These are phyloP conservation scores for Drosophila sp. DNA, from an alignment of 1,140 invertebrate species.

Conservation along the genomic window DNA sequence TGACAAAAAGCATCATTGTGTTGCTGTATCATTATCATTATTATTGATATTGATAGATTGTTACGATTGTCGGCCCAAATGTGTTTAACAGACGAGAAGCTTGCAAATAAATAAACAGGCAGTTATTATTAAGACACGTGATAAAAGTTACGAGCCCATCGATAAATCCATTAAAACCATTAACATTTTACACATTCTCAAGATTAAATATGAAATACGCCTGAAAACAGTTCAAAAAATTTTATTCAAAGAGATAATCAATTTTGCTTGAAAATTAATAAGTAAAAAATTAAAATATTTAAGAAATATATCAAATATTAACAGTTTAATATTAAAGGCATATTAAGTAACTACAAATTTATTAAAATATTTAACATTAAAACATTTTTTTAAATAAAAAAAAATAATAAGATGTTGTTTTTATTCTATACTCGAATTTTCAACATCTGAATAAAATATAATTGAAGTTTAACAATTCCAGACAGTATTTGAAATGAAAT, in stretches of 20 bases:
- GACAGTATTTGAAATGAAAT: background rate
- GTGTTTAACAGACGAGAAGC: background rate
- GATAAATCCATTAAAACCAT: constrained; percentile 28
- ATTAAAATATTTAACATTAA: too few species aligned
- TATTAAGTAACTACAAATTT: too few species aligned
- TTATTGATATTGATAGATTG: constrained; percentile 4
- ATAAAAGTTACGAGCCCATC: constrained; percentile 8
- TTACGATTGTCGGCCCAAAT: background rate
- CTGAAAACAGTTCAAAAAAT: background rate
- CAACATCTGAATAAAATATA: too few species aligned
- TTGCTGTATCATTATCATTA: constrained; percentile 2
- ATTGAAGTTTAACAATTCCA: too few species aligned
- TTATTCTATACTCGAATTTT: too few species aligned
- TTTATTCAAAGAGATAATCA: background rate
- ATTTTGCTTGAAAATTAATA: too few species aligned
- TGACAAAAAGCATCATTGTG: background rate
- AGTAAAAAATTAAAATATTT: too few species aligned
- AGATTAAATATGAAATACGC: background rate
- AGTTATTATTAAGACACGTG: constrained; percentile 44
- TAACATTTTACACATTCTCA: constrained; percentile 10
- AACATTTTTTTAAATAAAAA: too few species aligned
- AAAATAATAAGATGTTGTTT: too few species aligned
- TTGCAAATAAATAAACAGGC: constrained; percentile 30
- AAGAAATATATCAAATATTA: too few species aligned
- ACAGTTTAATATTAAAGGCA: too few species aligned